phyloP scores from a whole-genome alignment of 92 coral and sea anemone species.

The Phenganax subtilis region DNA sequence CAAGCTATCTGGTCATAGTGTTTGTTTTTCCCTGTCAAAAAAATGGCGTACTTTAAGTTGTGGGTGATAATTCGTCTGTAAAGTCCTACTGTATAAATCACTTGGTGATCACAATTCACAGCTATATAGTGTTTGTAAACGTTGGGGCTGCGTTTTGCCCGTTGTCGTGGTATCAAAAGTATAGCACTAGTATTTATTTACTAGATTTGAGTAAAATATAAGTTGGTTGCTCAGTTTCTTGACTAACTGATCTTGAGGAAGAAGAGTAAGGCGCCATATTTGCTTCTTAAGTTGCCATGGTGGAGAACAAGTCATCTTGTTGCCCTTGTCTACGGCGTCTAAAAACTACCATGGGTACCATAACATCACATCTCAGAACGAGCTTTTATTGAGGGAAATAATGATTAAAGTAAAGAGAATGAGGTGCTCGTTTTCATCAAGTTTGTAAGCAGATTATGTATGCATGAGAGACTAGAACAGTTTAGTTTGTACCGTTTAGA shows the following conservation, averaged over 20 bases:
- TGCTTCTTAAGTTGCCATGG: constrained; percentile 46
- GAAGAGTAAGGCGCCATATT: constrained; percentile 36
- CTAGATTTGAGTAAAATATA: neutral
- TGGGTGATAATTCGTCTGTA: no score
- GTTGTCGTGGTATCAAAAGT: neutral
- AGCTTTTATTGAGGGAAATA: neutral
- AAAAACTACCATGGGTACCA: constrained; percentile 17
- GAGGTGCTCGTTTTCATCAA: neutral
- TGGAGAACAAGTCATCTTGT: constrained; percentile 24
- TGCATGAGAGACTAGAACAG: constrained; percentile 31
- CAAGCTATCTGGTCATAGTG: neutral
- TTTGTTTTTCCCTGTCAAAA: constrained; percentile 12
- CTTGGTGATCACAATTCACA: no score
- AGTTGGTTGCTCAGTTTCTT: neutral
- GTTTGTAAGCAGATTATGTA: constrained; percentile 25
- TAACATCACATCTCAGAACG: neutral
- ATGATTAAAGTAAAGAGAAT: neutral
- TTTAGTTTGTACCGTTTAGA: neutral
- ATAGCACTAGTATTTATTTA: neutral
- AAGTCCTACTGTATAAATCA: no score
- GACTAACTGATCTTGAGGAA: constrained; percentile 27
- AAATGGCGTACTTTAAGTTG: no score
- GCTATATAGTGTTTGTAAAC: no score
- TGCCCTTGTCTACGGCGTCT: constrained; percentile 48
- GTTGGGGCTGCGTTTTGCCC: no score